These are phyloP conservation scores for Agelas oroides DNA, from an alignment of 37 sponge, comb jelly and placozoan genomes.

Conservation along the genomic window DNA sequence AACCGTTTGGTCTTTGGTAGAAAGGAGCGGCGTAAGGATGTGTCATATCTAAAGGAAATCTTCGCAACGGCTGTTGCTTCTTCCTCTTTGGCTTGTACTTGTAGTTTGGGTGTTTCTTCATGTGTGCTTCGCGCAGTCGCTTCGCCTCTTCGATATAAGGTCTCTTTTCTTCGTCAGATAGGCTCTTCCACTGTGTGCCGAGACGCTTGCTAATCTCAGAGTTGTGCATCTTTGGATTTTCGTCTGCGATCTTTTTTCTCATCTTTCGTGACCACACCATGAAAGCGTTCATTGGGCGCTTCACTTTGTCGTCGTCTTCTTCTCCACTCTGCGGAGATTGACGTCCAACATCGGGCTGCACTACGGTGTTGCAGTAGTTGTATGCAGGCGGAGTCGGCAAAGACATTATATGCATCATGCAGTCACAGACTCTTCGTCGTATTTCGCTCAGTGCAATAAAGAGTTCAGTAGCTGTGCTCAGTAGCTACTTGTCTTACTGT, in stretches of 20 bases:
- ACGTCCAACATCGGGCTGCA: constrained; percentile 18
- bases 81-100: constrained; percentile 99
- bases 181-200: constrained; percentile 95
- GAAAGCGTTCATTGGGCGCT: constrained; percentile 99
- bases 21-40: constrained; percentile 13
- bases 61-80: constrained; percentile 68
- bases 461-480: not conserved
- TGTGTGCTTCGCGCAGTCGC: constrained; percentile 88
- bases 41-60: constrained; percentile 49
- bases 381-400: constrained; percentile 19
- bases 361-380: constrained; percentile 37
- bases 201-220: constrained; percentile 97
- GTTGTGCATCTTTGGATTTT: constrained; percentile 99
- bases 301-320: constrained; percentile 93
- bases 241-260: constrained; percentile 97
- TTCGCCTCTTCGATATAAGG: constrained; percentile 98
- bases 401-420: constrained; percentile 62
- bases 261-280: constrained; percentile 99
- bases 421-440: no score
- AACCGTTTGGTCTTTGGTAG: constrained; percentile 31
- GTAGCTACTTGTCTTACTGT: no score
- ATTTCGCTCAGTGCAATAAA: not conserved
- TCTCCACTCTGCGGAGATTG: constrained; percentile 68
- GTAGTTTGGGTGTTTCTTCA: constrained; percentile 99
- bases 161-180: constrained; percentile 91